A percentile compares a stretch with the other conserved stretches of the same genome.
Evolutionary conservation across 2,797 vertebrate genomes (phyloP).

Genomic region (Alcedo quadribrachys): DNA sequence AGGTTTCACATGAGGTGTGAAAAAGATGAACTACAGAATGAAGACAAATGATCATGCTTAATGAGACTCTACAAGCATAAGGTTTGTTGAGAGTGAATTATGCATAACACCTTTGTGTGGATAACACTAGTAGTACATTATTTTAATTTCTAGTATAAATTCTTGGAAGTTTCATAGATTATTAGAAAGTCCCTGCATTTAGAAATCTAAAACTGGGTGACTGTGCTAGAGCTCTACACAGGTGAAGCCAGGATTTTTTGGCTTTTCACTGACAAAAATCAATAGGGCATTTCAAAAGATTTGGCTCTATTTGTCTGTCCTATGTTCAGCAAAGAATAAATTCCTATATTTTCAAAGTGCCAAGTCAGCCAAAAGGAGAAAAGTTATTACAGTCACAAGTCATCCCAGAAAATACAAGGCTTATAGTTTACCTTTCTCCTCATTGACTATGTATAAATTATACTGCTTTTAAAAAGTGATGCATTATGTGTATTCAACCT

Average conservation of each 20-base stretch:
- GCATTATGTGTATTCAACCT: not conserved
- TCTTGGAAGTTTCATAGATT: not conserved
- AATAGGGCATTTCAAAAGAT: not conserved
- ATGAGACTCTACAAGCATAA: not conserved
- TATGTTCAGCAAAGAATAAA: not conserved
- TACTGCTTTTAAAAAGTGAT: not conserved
- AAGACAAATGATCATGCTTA: not conserved
- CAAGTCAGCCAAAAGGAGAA: not conserved
- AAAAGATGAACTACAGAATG: not conserved
- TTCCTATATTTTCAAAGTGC: not conserved
- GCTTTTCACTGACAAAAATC: not conserved
- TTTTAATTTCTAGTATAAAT: not conserved
- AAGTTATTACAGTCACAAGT: not conserved
- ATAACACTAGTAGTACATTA: not conserved
- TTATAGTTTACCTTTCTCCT: not conserved
- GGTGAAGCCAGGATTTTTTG: not conserved
- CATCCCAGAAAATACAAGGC: not conserved
- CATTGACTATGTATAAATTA: not conserved
- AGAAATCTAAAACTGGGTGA: not conserved
- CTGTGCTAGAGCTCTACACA: accelerated
- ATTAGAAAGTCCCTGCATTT: not conserved
- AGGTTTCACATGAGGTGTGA: not conserved
- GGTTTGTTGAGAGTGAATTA: not conserved
- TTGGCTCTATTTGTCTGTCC: not conserved
- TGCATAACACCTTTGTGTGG: not conserved